Percentiles rank a stretch among this genome's conserved stretches.
Evolutionary conservation across 2,797 vertebrate species (phyloP).

Genomic region (Urosaurus nigricauda): DNA sequence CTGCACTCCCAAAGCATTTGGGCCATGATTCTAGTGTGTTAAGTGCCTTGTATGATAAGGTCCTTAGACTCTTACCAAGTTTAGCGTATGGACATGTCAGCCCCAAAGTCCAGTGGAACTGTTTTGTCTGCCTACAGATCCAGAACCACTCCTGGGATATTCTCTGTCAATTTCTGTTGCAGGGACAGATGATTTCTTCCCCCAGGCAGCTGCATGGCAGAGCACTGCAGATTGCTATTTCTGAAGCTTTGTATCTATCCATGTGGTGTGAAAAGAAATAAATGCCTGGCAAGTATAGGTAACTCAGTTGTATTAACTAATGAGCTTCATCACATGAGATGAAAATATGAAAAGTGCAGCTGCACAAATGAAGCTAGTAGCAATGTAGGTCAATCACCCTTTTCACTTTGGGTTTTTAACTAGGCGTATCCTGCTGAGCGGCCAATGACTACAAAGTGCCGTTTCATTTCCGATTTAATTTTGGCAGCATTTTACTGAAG

Average conservation of each 20-base stretch:
- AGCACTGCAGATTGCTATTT: neutral
- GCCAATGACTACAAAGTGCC: slow-evolving; percentile 80
- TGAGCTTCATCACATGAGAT: slow-evolving; percentile 74
- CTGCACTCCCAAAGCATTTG: too few species aligned
- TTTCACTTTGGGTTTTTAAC: slow-evolving; percentile 79
- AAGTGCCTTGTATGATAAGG: too few species aligned
- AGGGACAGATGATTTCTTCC: neutral
- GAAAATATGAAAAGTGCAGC: slow-evolving; percentile 76
- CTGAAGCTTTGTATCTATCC: slow-evolving; percentile 66
- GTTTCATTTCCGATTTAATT: slow-evolving; percentile 79
- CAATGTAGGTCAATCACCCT: slow-evolving; percentile 80
- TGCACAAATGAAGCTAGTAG: slow-evolving; percentile 71
- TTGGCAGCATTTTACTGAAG: slow-evolving; percentile 78
- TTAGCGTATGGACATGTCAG: neutral
- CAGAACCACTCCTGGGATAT: neutral
- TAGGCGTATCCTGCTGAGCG: slow-evolving; percentile 76
- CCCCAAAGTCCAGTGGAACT: neutral
- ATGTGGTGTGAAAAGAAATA: slow-evolving; percentile 66
- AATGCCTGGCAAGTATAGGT: slow-evolving; percentile 69
- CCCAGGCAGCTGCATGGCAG: slow-evolving; percentile 43
- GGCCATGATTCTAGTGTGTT: too few species aligned
- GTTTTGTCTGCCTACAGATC: neutral
- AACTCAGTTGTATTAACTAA: slow-evolving; percentile 79
- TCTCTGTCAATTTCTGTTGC: slow-evolving; percentile 16
- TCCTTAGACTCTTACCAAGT: too few species aligned